Conservation (phyloP, 2,113 vertebrate genomes). For the Oxyruncus cristatus region DNA sequence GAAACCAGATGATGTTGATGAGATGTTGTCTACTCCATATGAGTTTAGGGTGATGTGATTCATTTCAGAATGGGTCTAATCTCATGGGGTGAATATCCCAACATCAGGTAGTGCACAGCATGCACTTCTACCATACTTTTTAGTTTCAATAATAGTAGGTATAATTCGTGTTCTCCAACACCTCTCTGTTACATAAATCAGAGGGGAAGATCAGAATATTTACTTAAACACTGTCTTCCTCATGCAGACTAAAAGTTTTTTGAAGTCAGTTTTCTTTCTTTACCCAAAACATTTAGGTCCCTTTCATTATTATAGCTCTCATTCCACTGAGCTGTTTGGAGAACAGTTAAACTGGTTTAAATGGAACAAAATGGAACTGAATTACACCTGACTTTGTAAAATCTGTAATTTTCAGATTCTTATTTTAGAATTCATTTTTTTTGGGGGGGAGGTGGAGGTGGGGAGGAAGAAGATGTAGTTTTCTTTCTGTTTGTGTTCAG, state of each 20-base stretch:
- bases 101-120: not conserved
- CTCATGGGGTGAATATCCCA: not conserved
- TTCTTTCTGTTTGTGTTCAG: not conserved
- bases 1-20: not conserved
- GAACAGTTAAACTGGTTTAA: not conserved
- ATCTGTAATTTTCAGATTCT: not conserved
- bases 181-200: not conserved
- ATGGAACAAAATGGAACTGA: not conserved
- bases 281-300: not conserved
- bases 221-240: not conserved
- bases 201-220: not conserved
- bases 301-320: not conserved
- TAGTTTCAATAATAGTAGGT: not conserved
- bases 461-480: not conserved
- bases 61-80: not conserved
- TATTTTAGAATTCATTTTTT: not conserved
- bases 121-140: not conserved
- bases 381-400: not conserved
- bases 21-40: rapidly evolving
- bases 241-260: not conserved
- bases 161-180: not conserved
- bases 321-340: not conserved
- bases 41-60: not conserved
- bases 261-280: not conserved
- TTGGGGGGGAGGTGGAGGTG: rapidly evolving